Conservation (phyloP, 2,797 vertebrate species). For the Sylvia borin region DNA sequence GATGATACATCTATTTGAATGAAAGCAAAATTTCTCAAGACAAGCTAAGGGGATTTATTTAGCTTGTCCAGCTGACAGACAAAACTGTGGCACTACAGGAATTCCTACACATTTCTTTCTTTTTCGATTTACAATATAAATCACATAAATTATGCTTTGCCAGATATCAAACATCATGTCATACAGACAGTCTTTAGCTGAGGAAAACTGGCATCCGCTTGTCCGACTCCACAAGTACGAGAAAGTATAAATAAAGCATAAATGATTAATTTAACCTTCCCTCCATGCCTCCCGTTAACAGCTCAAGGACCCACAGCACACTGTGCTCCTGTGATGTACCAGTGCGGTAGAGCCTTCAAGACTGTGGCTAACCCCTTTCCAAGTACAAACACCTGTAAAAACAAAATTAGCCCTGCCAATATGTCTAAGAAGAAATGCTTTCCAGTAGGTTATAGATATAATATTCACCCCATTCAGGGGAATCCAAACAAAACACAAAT, state of each 20-base stretch:
- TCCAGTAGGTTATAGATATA: conserved; percentile 93
- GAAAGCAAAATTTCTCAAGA: background rate
- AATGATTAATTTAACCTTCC: conserved; percentile 83
- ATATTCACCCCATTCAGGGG: conserved; percentile 86
- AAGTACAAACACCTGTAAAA: conserved; percentile 98
- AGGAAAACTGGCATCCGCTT: conserved; percentile 76
- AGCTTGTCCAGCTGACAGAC: background rate
- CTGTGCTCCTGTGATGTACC: conserved; percentile 80
- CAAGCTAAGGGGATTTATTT: background rate
- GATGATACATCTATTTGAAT: background rate
- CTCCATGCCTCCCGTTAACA: conserved; percentile 82
- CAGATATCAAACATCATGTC: conserved; percentile 67
- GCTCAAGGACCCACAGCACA: conserved; percentile 80
- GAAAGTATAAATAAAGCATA: conserved; percentile 82
- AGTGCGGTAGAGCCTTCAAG: conserved; percentile 86
- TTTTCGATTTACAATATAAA: conserved; percentile 26
- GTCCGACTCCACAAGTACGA: conserved; percentile 61
- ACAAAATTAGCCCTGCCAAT: conserved; percentile 87
- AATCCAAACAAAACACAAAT: conserved; percentile 91
- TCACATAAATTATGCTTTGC: conserved; percentile 25
- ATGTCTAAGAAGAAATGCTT: conserved; percentile 84
- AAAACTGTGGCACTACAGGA: background rate
- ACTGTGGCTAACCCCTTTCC: conserved; percentile 87
- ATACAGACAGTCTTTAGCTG: conserved; percentile 62
- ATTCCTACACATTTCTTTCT: background rate